phyloP scores from a whole-genome alignment of 2,113 vertebrate genomes.

The Dermatemys mawii region DNA sequence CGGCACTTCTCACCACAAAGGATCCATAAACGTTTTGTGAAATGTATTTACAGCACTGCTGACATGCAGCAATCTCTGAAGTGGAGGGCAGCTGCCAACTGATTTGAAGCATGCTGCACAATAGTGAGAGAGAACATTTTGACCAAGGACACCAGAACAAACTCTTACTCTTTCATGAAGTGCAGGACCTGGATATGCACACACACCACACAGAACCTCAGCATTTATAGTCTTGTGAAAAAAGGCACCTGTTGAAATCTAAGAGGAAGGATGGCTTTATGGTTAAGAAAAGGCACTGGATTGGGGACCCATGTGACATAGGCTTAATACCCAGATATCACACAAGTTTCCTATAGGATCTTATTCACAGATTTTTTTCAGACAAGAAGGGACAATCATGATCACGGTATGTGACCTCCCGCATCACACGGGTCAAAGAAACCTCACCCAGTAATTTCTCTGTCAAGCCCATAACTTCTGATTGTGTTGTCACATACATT shows the following conservation, averaged over 20 bases:
- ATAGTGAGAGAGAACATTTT: neutral
- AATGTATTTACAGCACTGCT: neutral
- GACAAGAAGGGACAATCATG: neutral
- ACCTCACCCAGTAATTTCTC: neutral
- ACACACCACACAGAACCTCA: neutral
- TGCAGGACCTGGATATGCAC: neutral
- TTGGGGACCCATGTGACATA: neutral
- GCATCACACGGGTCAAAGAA: neutral
- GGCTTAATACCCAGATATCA: neutral
- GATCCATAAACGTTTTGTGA: neutral
- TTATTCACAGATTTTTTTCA: no score
- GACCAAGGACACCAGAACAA: neutral
- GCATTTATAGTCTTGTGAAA: neutral
- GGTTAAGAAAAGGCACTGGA: neutral
- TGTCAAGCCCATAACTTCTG: neutral
- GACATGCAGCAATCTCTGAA: neutral
- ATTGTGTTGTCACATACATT: neutral
- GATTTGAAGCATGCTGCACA: neutral
- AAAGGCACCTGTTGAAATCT: neutral
- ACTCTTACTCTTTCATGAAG: neutral
- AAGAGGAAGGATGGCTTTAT: neutral
- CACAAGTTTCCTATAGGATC: neutral
- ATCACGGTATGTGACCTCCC: neutral
- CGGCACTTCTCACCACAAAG: neutral
- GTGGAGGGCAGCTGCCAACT: neutral